phyloP scores from a whole-genome alignment of 1,140 invertebrate species.

The Anoplophora glabripennis region DNA sequence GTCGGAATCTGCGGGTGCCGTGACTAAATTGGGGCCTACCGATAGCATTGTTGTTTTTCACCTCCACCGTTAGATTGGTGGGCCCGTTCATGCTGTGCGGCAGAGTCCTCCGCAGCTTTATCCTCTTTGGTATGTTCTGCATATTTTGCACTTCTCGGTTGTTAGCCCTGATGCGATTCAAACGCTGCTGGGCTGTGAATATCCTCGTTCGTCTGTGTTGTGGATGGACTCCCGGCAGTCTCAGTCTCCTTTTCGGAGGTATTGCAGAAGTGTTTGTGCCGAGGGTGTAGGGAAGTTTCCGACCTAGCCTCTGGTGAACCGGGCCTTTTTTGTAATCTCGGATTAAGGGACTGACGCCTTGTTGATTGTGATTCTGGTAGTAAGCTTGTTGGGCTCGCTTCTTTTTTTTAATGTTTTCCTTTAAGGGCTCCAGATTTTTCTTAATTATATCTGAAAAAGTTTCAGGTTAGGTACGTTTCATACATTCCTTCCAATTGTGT shows the following conservation, averaged over 20 bases:
- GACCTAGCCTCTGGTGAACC: constrained; percentile 7
- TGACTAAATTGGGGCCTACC: neutral
- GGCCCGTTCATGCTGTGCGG: neutral
- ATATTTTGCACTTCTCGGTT: neutral
- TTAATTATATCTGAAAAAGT: neutral
- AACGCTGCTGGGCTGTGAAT: neutral
- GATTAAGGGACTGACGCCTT: neutral
- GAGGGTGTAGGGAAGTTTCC: neutral
- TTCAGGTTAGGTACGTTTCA: neutral
- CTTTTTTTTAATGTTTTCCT: constrained; percentile 3
- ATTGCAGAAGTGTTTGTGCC: constrained; percentile 9
- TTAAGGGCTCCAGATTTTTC: constrained; percentile 10
- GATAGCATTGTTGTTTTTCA: neutral
- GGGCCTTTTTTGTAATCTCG: constrained; percentile 2
- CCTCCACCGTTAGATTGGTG: constrained; percentile 1
- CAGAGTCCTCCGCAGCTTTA: neutral
- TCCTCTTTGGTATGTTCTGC: neutral
- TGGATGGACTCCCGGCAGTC: neutral
- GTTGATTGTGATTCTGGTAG: constrained; percentile 5
- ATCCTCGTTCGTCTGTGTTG: neutral
- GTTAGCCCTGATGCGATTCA: constrained; percentile 3
- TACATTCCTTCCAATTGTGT: neutral
- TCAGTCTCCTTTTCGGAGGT: constrained; percentile 7
- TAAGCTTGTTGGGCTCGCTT: constrained; percentile 7
- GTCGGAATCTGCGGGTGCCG: neutral